Base-by-base conservation (phyloP, 2,888 invertebrate species). In the Leucophora obtusa region DNA sequence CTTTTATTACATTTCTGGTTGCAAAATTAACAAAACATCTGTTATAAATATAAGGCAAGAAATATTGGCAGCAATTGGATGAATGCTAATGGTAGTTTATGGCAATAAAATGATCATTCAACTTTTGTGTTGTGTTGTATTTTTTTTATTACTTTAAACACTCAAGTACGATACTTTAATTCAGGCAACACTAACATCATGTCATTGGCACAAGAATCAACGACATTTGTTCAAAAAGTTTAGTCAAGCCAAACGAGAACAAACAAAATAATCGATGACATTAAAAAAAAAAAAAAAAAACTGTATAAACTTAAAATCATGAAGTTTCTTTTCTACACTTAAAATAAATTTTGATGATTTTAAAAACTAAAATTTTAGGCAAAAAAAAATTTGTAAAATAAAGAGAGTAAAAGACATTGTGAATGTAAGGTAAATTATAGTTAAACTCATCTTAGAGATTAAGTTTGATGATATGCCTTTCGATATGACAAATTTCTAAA, bases 81-180 rank as follows among this genome's bases (percentile, higher is more conserved):
- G 2, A n/a, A 47, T 10, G 4, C 9, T 17, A 47, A n/a, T 54
- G 33, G 66, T 72, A 54, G 47, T 15, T 56, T 35, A 75, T 62
- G 53, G 72, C 75, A 62, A 80, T 76, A 58, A 80, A 68, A 62
- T 80, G 80, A 76, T 72, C 80, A 80, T 76, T 80, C 80, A 80
- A 75, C 80, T 80, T 68, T 28, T 62, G 60, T 62, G 11, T 15
- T 47, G 2, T 47, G 1, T 43, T 43, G 8, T 43, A 10, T 43
- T 10, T 11, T 47, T 4, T 38, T 47, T n/a, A 47, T 47, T 38
- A 47, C 38, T 76, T 63, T 38, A 76, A 70, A 76, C 63, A 38
- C 56, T 50, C 17, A 69, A 58, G 35, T 58, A 24, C 18, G 54
- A 54, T 7, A 10, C 21, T 54, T 28, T 28, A 28, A 28, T 28